Evolutionary conservation across 2,797 vertebrate genomes (phyloP), one percentile per base, ranked within the genome.

Genomic region (Aotus griseimembra): DNA sequence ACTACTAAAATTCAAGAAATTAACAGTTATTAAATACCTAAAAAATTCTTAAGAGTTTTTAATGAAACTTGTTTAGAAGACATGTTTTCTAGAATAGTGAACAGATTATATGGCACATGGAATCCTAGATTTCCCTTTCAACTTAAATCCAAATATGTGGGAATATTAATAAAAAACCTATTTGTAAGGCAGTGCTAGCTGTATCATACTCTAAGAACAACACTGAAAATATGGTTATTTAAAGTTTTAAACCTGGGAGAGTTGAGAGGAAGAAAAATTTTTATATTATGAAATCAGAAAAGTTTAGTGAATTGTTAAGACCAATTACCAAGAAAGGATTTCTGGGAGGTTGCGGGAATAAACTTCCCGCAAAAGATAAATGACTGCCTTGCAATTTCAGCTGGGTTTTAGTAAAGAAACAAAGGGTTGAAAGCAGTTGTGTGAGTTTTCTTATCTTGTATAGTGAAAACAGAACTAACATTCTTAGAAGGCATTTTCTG

Each of bases 351-450:
- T 41, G n/a, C 36, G 8, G 36, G n/a, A 50, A 72, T 80, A 93
- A 85, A 44, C n/a, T 88, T 83, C 26, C 72, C 26, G 87, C 72
- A 88, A 91, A 93, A 90, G 17, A 93, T 28, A 96, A 76, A 33
- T 75, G 36, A 86, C 30, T 33, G 81, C 41, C 75, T 77, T 90
- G 24, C 48, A 96, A 84, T 97, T 98, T 98, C 83, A 84, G 28
- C 17, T 81, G 55, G 36, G 28, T 44, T 96, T 95, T 94, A 64
- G 83, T 50, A 90, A 87, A 96, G n/a, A 97, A 94, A 57, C 28
- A 90, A 96, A 96, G 33, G 15, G 36, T 89, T 95, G 64, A 98
- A 97, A 97, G 83, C 93, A 97, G 95, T 50, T 72, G 1, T 50
- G 12, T 73, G 26, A 19, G 72, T 15, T 1, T 77, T 88, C 77